A percentile compares a stretch with the other conserved stretches of the same genome.
Conservation (phyloP, 2,888 invertebrate species). For the Cephus nigrinus region DNA sequence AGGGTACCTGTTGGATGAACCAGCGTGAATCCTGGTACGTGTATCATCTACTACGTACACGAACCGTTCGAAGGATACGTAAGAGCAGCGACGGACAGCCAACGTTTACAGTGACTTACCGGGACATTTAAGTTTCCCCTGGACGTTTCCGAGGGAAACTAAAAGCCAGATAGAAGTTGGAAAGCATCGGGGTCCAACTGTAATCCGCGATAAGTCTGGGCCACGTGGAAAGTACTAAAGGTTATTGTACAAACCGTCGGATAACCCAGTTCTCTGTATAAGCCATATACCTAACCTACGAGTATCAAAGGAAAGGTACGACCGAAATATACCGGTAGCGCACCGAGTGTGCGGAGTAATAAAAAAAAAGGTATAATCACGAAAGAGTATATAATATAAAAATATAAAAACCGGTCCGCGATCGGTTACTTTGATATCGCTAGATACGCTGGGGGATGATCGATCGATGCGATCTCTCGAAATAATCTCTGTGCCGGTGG, state of each 20-base stretch:
- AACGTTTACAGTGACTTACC: slow-evolving; percentile 37
- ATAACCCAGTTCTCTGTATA: neutral
- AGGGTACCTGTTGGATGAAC: neutral
- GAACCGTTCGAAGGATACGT: neutral
- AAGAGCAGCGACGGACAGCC: neutral
- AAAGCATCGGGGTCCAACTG: slow-evolving; percentile 27
- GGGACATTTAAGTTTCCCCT: slow-evolving; percentile 20
- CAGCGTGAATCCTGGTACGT: neutral
- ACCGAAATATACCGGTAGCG: neutral
- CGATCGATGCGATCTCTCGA: neutral
- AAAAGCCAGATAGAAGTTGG: slow-evolving; percentile 31
- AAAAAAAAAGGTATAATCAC: neutral
- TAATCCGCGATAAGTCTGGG: slow-evolving; percentile 56
- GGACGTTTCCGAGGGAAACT: neutral
- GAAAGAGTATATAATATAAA: neutral
- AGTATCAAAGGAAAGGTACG: neutral
- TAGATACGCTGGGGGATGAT: neutral
- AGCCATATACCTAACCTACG: neutral
- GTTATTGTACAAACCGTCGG: neutral
- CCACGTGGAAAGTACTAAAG: slow-evolving; percentile 25
- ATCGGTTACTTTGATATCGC: neutral
- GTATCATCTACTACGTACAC: neutral
- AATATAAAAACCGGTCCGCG: neutral
- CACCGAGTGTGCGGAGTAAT: neutral
- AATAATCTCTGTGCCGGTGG: neutral